Evolutionary conservation across 2,797 vertebrate species (phyloP).

Genomic region (Anas flavirostris): DNA sequence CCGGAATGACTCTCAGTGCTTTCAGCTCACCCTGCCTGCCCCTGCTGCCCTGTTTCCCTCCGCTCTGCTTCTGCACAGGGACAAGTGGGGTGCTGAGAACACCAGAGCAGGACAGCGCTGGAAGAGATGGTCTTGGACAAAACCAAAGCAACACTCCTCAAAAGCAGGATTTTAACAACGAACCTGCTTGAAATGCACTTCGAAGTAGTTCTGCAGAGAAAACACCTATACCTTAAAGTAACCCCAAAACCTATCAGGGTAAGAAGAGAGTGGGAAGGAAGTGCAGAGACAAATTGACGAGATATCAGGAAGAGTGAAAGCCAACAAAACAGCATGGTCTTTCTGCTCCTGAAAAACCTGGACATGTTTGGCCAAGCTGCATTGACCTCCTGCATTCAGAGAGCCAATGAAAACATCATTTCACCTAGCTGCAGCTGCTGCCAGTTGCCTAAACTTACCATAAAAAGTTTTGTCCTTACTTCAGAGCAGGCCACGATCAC

Average conservation of each 20-base stretch:
- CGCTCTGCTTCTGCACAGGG: neutral
- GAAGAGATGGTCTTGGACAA: neutral
- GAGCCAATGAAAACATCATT: constrained; percentile 51
- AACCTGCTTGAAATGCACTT: neutral
- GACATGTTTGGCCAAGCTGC: neutral
- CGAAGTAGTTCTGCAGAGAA: neutral
- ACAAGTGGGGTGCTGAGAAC: neutral
- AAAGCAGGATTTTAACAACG: neutral
- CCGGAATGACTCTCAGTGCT: fast-evolving
- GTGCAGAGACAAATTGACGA: neutral
- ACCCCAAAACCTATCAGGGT: neutral
- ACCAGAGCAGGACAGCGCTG: neutral
- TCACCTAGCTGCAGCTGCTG: constrained; percentile 33
- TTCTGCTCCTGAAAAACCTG: constrained; percentile 27
- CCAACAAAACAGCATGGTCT: neutral
- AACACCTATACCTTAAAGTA: neutral
- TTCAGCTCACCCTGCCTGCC: neutral
- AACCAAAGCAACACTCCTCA: neutral
- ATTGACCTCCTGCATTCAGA: neutral
- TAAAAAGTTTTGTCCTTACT: constrained; percentile 10
- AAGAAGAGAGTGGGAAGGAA: neutral
- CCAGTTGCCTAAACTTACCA: constrained; percentile 20
- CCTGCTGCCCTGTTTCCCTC: neutral
- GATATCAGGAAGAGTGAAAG: neutral
- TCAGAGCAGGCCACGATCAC: neutral